Evolutionary conservation across 2,888 invertebrate species (phyloP).

Genomic region (Hetaerina titia): DNA sequence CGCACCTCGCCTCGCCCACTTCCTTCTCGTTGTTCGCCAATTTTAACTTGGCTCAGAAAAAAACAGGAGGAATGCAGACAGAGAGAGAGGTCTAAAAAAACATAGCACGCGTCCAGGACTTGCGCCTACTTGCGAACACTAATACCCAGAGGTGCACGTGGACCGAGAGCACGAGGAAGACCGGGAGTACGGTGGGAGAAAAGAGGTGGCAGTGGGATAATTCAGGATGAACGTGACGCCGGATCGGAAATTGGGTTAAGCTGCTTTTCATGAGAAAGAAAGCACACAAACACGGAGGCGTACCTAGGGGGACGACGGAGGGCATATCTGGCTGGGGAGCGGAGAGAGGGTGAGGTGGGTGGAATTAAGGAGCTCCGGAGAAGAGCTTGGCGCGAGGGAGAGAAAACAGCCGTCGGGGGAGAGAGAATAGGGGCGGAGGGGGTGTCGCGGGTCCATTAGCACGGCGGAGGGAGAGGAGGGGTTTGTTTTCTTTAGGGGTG

Average conservation of each 20-base stretch:
- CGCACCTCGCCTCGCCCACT: background rate
- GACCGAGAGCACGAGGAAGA: background rate
- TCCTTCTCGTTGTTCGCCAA: background rate
- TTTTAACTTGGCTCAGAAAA: background rate
- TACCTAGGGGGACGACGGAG: background rate
- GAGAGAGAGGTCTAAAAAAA: no score
- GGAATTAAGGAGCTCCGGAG: background rate
- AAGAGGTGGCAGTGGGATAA: background rate
- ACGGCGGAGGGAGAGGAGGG: background rate
- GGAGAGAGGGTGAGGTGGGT: background rate
- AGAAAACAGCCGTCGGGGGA: background rate
- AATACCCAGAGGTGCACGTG: background rate
- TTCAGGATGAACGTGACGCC: slow-evolving; percentile 44
- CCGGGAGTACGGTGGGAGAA: background rate
- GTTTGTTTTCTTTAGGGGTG: slow-evolving; percentile 7
- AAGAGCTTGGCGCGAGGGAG: background rate
- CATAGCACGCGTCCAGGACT: background rate
- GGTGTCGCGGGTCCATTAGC: background rate
- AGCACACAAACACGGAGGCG: slow-evolving; percentile 22
- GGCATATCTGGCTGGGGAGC: background rate
- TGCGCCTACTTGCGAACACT: background rate
- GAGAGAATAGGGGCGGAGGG: background rate
- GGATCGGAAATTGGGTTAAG: slow-evolving; percentile 63
- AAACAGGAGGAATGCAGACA: background rate
- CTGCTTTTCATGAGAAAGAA: slow-evolving; percentile 47